Percentiles rank a stretch among this genome's conserved stretches.
These are phyloP conservation scores for Drosophila imparisetae DNA, from an alignment of 2,888 invertebrate genomes.

Conservation along the genomic window DNA sequence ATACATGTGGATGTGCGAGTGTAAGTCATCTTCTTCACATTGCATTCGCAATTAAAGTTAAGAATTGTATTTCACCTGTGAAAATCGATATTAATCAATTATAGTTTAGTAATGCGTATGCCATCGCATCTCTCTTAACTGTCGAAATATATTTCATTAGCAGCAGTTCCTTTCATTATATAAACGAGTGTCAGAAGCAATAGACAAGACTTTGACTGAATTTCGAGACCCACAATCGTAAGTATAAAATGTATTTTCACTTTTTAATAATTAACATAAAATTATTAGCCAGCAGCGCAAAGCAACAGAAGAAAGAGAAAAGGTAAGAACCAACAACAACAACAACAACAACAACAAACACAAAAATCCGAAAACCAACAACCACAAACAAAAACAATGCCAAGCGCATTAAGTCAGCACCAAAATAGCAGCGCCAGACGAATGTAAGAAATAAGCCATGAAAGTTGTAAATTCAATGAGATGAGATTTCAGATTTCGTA, in stretches of 20 bases:
- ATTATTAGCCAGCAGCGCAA: constrained; percentile 66
- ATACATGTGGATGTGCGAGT: constrained; percentile 5
- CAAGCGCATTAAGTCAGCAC: constrained; percentile 52
- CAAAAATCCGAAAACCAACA: constrained; percentile 7
- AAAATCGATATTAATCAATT: neutral
- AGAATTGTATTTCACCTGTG: neutral
- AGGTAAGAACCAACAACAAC: constrained; percentile 47
- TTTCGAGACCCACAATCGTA: constrained; percentile 42
- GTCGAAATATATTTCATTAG: constrained; percentile 12
- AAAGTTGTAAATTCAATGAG: constrained; percentile 65
- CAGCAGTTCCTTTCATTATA: constrained; percentile 47
- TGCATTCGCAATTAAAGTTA: constrained; percentile 2
- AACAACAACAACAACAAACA: constrained; percentile 9
- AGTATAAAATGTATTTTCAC: constrained; percentile 70
- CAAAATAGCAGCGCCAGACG: constrained; percentile 17
- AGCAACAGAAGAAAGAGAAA: constrained; percentile 47
- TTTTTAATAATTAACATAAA: constrained; percentile 80
- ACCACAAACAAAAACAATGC: constrained; percentile 55
- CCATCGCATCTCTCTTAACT: neutral
- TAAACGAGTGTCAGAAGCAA: constrained; percentile 55
- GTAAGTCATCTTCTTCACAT: constrained; percentile 4
- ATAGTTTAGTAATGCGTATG: neutral
- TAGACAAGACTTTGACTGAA: constrained; percentile 50
- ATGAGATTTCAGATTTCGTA: constrained; percentile 60
- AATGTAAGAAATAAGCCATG: constrained; percentile 63